Percentiles rank a stretch among this genome's conserved stretches.
These are phyloP conservation scores for Cassiopea andromeda DNA, from an alignment of 30 jellyfish, hydroid and myxozoan genomes.

Conservation along the genomic window DNA sequence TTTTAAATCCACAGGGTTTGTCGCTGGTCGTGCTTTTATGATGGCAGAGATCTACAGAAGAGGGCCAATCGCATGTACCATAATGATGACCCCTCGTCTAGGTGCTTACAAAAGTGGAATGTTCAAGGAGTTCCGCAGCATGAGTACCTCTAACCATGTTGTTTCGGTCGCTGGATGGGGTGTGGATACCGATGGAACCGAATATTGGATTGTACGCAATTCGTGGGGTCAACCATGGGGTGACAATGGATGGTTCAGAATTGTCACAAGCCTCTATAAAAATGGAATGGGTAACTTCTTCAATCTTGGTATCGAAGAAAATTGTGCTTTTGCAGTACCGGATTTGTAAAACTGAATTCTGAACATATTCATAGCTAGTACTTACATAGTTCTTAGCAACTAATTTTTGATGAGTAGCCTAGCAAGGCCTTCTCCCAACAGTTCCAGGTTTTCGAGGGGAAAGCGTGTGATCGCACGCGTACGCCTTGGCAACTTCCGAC, in stretches of 20 bases:
- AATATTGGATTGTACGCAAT: slow-evolving; percentile 89
- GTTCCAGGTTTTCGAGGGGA: no score
- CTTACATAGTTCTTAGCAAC: no score
- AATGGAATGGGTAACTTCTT: slow-evolving; percentile 76
- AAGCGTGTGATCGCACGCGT: no score
- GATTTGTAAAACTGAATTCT: slow-evolving; percentile 1
- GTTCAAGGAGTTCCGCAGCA: slow-evolving; percentile 59
- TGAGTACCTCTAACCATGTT: slow-evolving; percentile 59
- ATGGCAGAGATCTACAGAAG: slow-evolving; percentile 90
- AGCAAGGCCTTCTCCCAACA: no score
- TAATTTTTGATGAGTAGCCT: no score
- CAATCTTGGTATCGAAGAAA: slow-evolving; percentile 80
- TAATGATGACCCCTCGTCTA: slow-evolving; percentile 83
- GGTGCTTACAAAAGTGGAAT: slow-evolving; percentile 83
- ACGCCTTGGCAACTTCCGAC: no score
- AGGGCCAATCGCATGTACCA: slow-evolving; percentile 92
- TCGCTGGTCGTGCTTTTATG: slow-evolving; percentile 82
- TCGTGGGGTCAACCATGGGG: slow-evolving; percentile 99
- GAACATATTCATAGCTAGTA: no score
- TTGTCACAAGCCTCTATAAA: slow-evolving; percentile 81
- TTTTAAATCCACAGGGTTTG: slow-evolving; percentile 53
- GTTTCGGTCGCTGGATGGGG: slow-evolving; percentile 93
- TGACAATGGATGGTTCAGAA: slow-evolving; percentile 83
- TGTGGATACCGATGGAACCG: slow-evolving; percentile 89
- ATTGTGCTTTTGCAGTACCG: slow-evolving; percentile 93